A percentile compares a stretch with the other conserved stretches of the same genome.
These are phyloP conservation scores for Strigamia transsilvanica DNA, from an alignment of 2,888 invertebrate genomes.

Conservation along the genomic window DNA sequence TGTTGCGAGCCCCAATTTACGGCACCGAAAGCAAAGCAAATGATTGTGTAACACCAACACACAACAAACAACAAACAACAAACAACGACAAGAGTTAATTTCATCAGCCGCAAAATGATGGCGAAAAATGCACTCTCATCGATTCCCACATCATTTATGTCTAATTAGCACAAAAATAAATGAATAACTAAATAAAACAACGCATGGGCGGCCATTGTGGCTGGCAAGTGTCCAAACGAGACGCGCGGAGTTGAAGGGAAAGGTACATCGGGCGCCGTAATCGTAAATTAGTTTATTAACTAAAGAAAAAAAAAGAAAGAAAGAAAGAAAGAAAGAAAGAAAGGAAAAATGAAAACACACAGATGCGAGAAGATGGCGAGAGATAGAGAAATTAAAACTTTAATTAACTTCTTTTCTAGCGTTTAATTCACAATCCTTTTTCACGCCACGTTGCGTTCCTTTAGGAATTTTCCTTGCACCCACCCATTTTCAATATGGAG, in stretches of 20 bases:
- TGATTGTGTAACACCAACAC: not conserved
- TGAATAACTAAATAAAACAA: not conserved
- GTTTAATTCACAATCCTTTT: slow-evolving; percentile 40
- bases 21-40: not conserved
- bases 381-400: slow-evolving; percentile 22
- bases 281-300: slow-evolving; percentile 40
- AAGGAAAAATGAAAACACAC: not conserved
- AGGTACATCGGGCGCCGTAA: not conserved
- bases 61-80: not conserved
- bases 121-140: not conserved
- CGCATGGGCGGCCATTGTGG: not conserved
- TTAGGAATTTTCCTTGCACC: not conserved
- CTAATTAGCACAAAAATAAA: not conserved
- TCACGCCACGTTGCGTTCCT: slow-evolving; percentile 2
- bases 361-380: not conserved
- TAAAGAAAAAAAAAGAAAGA: not conserved
- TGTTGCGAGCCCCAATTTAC: slow-evolving; percentile 3
- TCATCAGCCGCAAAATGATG: slow-evolving; percentile 1
- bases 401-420: slow-evolving; percentile 27
- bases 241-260: not conserved
- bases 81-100: not conserved
- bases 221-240: not conserved
- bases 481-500: slow-evolving; percentile 36
- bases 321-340: not conserved
- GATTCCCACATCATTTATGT: not conserved